A percentile compares a stretch with the other conserved stretches of the same genome.
These are phyloP conservation scores for Crypturellus undulatus DNA, from an alignment of 2,113 vertebrate genomes.

Conservation along the genomic window DNA sequence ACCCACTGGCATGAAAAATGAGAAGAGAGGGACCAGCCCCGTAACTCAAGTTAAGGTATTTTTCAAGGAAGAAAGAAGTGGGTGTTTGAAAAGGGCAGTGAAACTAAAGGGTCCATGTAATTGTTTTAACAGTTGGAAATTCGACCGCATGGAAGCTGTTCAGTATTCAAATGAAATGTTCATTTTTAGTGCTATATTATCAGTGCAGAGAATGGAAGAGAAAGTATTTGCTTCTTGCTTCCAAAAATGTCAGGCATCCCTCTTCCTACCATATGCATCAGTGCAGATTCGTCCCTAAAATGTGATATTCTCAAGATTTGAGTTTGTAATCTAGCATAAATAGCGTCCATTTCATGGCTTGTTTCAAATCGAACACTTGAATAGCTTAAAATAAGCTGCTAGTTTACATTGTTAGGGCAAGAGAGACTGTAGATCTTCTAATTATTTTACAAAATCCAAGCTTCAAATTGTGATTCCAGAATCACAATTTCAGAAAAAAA, in stretches of 20 bases:
- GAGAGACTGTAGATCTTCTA: constrained; percentile 2
- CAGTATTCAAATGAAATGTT: constrained; percentile 19
- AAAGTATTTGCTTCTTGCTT: constrained; percentile 71
- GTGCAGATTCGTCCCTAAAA: constrained; percentile 63
- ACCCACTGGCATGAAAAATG: constrained; percentile 96
- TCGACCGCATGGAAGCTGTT: neutral
- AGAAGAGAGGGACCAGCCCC: constrained; percentile 97
- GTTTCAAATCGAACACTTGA: neutral
- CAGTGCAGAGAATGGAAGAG: constrained; percentile 52
- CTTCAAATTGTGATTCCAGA: neutral
- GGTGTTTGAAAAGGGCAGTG: constrained; percentile 29
- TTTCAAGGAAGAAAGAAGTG: neutral
- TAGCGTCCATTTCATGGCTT: constrained; percentile 37
- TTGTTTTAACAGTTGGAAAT: constrained; percentile 40
- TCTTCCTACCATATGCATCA: constrained; percentile 58
- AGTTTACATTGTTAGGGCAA: neutral
- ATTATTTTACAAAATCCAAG: constrained; percentile 37
- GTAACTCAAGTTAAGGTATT: constrained; percentile 93
- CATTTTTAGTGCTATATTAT: constrained; percentile 37
- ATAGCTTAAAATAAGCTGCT: neutral
- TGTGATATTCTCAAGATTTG: constrained; percentile 49
- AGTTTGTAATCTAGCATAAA: constrained; percentile 60
- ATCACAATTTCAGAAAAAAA: constrained; percentile 16
- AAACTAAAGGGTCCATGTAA: constrained; percentile 21
- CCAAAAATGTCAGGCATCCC: constrained; percentile 69